These are phyloP conservation scores for Pachyramphus minor DNA, from an alignment of 2,113 vertebrate species.

Conservation along the genomic window DNA sequence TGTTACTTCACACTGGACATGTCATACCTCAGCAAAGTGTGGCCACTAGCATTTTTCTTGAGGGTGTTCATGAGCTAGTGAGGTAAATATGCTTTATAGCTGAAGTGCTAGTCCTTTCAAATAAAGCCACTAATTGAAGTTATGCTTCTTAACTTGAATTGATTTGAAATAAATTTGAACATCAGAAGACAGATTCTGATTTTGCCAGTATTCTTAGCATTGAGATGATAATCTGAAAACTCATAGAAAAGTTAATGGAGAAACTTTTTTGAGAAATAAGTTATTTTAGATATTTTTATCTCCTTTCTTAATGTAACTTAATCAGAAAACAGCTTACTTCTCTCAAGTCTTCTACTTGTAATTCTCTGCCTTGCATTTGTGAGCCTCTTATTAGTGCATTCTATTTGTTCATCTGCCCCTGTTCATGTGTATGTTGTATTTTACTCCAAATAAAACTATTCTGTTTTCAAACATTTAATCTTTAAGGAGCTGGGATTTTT, in stretches of 20 bases:
- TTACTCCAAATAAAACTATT: slow-evolving; percentile 42
- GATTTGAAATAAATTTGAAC: background rate
- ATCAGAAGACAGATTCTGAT: background rate
- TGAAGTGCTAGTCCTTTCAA: background rate
- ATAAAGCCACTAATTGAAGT: background rate
- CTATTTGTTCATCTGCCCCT: background rate
- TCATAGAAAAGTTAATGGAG: background rate
- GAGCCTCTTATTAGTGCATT: background rate
- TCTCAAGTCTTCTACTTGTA: background rate
- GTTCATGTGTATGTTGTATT: background rate
- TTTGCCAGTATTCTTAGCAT: background rate
- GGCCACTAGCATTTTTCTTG: background rate
- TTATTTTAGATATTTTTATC: background rate
- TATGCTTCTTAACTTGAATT: background rate
- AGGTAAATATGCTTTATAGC: background rate
- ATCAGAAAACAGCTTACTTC: background rate
- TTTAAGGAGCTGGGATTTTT: background rate
- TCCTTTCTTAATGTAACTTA: background rate
- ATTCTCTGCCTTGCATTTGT: background rate
- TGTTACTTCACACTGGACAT: background rate
- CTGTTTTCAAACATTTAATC: background rate
- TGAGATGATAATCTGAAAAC: background rate
- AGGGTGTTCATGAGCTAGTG: background rate
- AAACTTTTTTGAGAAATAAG: background rate
- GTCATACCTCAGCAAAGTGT: background rate